phyloP scores from a whole-genome alignment of 1,140 invertebrate species.

The Rhopalosiphum maidis region DNA sequence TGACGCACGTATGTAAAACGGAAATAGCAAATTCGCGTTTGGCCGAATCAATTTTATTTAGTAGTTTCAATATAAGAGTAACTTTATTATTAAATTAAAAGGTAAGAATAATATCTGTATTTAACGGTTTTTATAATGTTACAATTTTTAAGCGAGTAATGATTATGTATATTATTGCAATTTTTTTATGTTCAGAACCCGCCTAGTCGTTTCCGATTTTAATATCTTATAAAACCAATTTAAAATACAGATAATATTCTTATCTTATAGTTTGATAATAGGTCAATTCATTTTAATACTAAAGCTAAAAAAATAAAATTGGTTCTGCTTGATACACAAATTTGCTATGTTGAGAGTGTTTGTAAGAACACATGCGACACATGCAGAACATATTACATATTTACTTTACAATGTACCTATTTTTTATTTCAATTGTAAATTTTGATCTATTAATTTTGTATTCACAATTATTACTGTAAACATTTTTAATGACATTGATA shows the following conservation, averaged over 20 bases:
- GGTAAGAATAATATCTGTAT: neutral
- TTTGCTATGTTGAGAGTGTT: neutral
- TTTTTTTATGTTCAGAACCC: too few species aligned
- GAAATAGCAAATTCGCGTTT: neutral
- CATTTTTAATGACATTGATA: neutral
- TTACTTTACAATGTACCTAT: neutral
- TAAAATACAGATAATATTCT: neutral
- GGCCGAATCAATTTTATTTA: too few species aligned
- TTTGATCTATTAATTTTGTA: neutral
- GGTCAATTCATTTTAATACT: neutral
- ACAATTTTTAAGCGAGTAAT: neutral
- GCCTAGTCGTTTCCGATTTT: too few species aligned
- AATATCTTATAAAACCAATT: too few species aligned
- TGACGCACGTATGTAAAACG: neutral
- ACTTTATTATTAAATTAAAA: neutral
- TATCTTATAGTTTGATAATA: neutral
- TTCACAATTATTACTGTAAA: too few species aligned
- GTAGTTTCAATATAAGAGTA: too few species aligned
- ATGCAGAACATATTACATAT: neutral
- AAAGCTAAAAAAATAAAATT: neutral
- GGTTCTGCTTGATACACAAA: neutral
- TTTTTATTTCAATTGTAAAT: neutral
- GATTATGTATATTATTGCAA: neutral
- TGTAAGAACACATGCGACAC: neutral
- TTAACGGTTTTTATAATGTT: neutral